Percentiles rank a stretch among this genome's conserved stretches.
Evolutionary conservation across 2,888 invertebrate species (phyloP).

Genomic region (Hylaea fasciaria): DNA sequence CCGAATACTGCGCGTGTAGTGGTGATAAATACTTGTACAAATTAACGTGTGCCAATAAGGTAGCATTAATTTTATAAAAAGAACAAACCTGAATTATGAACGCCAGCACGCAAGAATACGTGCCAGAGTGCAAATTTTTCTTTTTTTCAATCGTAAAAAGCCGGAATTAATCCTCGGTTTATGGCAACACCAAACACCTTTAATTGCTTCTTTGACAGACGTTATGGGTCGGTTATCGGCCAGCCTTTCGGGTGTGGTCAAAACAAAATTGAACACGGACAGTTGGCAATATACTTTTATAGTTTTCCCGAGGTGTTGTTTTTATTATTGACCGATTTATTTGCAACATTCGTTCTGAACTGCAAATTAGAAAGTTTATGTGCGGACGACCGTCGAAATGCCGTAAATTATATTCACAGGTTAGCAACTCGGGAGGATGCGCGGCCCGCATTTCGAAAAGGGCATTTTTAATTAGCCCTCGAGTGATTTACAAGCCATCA

Average conservation of each 20-base stretch:
- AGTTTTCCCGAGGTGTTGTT: constrained; percentile 75
- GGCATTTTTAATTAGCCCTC: constrained; percentile 76
- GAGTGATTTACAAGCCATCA: constrained; percentile 78
- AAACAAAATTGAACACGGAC: constrained; percentile 71
- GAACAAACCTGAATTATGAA: constrained; percentile 57
- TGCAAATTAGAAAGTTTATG: constrained; percentile 83
- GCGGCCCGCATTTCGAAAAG: constrained; percentile 58
- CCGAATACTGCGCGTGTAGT: constrained; percentile 47
- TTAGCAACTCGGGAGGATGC: constrained; percentile 62
- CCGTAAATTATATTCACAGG: constrained; percentile 80
- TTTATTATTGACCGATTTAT: constrained; percentile 75
- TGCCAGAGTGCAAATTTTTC: constrained; percentile 54
- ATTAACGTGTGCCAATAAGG: constrained; percentile 59
- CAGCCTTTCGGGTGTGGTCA: constrained; percentile 76
- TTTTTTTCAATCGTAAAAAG: constrained; percentile 60
- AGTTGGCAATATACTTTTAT: constrained; percentile 77
- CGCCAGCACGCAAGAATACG: constrained; percentile 59
- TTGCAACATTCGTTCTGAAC: constrained; percentile 66
- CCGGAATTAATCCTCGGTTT: constrained; percentile 72
- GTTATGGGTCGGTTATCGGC: constrained; percentile 70
- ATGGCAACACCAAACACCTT: constrained; percentile 76
- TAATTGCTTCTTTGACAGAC: constrained; percentile 84
- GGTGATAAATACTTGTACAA: constrained; percentile 54
- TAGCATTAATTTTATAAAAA: constrained; percentile 59
- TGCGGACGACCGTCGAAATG: constrained; percentile 68